Evolutionary conservation across 2,797 vertebrate genomes (phyloP), one percentile per base, ranked within the genome.

Genomic region (Sebastes kiyomatsui): DNA sequence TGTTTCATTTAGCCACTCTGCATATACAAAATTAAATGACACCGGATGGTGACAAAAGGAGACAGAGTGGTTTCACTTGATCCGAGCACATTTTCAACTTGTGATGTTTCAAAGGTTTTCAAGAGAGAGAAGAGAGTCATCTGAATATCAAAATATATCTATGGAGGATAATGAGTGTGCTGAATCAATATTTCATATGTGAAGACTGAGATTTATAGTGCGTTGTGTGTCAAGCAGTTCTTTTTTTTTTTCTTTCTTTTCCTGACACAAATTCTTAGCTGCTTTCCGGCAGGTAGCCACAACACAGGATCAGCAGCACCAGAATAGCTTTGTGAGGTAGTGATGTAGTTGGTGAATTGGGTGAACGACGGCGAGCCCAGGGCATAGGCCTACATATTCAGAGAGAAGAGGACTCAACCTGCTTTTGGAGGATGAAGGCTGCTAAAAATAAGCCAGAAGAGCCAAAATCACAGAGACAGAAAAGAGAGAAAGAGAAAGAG

Each of bases 371-470:
- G 77, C 3, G 87, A 92, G 92, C 92, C 92, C 88, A 90, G 91
- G 93, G 93, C 92, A 95, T 91, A 96, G 95, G 95, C 90, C 77
- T 92, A 87, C 90, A 93, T 83, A 79, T 90, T 91, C 92, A 95
- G 92, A 94, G 94, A 94, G 92, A 93, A 94, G 94, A 92, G 93
- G 91, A 93, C 85, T 92, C 90, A 92, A 94, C 91, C 93, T 93
- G 90, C 86, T 93, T 93, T 90, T 83, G 81, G 85, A 87, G 89
- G 91, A 93, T 91, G 88, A 92, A 92, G 92, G 91, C 82, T 87
- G 89, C 93, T 94, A 94, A 93, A 95, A 95, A 95, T 95, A 95
- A 92, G 83, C 85, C 84, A 84, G 87, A 89, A 87, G 87, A 92
- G 83, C 73, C 85, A 74, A 80, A 86, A 91, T 90, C 89, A 91